Evolutionary conservation across 2,888 invertebrate species (phyloP), one percentile per base, ranked within the genome.

Genomic region (Megastigmus dorsalis): DNA sequence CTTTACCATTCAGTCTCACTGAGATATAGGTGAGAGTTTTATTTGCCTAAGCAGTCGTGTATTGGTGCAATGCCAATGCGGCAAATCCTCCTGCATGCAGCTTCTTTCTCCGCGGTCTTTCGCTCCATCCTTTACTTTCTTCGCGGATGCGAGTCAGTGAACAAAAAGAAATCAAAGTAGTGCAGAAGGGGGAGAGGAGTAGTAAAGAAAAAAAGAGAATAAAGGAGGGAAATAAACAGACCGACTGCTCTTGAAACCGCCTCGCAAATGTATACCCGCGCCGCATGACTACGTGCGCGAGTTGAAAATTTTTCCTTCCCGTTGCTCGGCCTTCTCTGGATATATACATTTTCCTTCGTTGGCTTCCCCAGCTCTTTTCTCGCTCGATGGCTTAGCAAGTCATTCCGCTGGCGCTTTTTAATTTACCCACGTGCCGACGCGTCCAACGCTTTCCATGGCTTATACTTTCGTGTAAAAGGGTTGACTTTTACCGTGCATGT

Each of bases 261-360:
- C 33, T 41, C n/a, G 3, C 57, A 41, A 41, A 38, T 57, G n/a
- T n/a, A 18, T 57, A 57, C 41, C 57, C 60, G 38, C 33, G 33
- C 45, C 15, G n/a, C n/a, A 45, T 43, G 13, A 59, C 41, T 50
- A 63, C 50, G 63, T 62, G 62, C 30, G 18, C 62, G 10, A 62
- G 28, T 20, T 62, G 20, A 30, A 20, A 62, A 62, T 48, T 62
- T 59, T 18, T 41, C n/a, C 20, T 41, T 41, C 41, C 23, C 57
- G n/a, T n/a, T 57, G 38, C 5, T 41, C 36, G 18, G 10, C n/a
- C n/a, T n/a, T 38, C 38, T 18, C 38, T 20, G 3, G 3, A 45
- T 18, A 3, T 15, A 3, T 18, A 15, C 18, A 15, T 43, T 15
- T 43, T 18, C 18, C 18, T 43, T 4, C 18, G 4, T 9, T 3